Evolutionary conservation across 2,888 invertebrate genomes (phyloP).

Genomic region (Mythimna pallens): DNA sequence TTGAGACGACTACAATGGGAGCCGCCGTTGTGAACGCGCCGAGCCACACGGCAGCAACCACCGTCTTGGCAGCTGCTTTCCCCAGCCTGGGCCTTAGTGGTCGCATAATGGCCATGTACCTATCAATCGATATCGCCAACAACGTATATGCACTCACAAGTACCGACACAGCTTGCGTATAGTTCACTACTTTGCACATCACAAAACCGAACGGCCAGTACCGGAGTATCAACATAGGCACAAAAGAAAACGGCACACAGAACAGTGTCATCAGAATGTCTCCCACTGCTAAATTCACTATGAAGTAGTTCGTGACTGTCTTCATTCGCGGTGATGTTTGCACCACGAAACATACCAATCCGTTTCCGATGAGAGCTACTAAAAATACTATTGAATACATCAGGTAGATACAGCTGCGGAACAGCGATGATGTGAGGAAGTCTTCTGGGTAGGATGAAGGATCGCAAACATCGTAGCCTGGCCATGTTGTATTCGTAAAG

Average conservation of each 20-base stretch:
- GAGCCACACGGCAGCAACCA: constrained; percentile 94
- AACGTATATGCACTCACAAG: constrained; percentile 97
- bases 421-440: constrained; percentile 86
- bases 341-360: constrained; percentile 96
- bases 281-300: constrained; percentile 96
- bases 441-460: constrained; percentile 71
- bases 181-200: constrained; percentile 96
- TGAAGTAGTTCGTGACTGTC: constrained; percentile 98
- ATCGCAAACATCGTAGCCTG: constrained; percentile 74
- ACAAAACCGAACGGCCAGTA: constrained; percentile 97
- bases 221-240: constrained; percentile 94
- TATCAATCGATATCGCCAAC: constrained; percentile 97
- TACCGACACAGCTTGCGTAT: constrained; percentile 95
- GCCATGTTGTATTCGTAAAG: constrained; percentile 74
- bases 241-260: constrained; percentile 97
- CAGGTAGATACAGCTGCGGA: constrained; percentile 92
- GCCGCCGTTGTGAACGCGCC: constrained; percentile 95
- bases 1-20: constrained; percentile 95
- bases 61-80: constrained; percentile 92
- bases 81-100: constrained; percentile 95
- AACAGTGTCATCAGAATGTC: constrained; percentile 97
- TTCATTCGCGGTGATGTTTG: constrained; percentile 96
- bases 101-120: constrained; percentile 97
- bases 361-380: constrained; percentile 93
- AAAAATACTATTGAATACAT: constrained; percentile 94